These are phyloP conservation scores for Myiagra hebetior DNA, from an alignment of 2,113 vertebrate genomes.

Conservation along the genomic window DNA sequence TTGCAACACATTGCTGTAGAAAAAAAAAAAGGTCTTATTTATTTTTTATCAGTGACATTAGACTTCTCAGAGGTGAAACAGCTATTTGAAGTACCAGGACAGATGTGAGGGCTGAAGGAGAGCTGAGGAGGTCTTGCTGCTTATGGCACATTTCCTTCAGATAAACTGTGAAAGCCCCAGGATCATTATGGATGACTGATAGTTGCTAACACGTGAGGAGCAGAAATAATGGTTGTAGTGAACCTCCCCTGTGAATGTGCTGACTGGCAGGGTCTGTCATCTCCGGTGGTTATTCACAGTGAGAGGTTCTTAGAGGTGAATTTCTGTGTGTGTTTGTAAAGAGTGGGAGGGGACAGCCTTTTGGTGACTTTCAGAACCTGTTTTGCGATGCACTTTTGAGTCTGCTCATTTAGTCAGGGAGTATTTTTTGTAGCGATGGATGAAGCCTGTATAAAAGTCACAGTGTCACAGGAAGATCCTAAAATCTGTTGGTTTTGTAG, in stretches of 20 bases:
- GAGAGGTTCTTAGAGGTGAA: background rate
- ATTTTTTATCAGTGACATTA: background rate
- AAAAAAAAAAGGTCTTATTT: background rate
- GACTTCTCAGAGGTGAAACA: background rate
- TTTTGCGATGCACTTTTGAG: background rate
- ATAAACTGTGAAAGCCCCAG: background rate
- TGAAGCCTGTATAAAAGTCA: background rate
- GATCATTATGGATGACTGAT: background rate
- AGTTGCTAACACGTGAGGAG: background rate
- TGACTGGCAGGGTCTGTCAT: background rate
- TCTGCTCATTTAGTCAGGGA: background rate
- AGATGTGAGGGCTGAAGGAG: conserved; percentile 13
- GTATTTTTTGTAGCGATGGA: background rate
- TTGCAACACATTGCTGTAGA: background rate
- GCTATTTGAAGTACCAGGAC: background rate
- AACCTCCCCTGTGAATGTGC: background rate
- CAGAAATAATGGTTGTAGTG: background rate
- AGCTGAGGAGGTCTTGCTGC: background rate
- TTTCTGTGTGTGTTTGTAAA: background rate
- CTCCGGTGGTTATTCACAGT: background rate
- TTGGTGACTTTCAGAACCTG: background rate
- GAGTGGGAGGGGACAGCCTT: rapidly evolving
- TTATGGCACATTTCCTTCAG: background rate
- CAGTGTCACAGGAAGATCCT: background rate
- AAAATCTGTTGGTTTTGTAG: background rate